These are phyloP conservation scores for Gallirallus australis DNA, from an alignment of 2,797 vertebrate species.

Conservation along the genomic window DNA sequence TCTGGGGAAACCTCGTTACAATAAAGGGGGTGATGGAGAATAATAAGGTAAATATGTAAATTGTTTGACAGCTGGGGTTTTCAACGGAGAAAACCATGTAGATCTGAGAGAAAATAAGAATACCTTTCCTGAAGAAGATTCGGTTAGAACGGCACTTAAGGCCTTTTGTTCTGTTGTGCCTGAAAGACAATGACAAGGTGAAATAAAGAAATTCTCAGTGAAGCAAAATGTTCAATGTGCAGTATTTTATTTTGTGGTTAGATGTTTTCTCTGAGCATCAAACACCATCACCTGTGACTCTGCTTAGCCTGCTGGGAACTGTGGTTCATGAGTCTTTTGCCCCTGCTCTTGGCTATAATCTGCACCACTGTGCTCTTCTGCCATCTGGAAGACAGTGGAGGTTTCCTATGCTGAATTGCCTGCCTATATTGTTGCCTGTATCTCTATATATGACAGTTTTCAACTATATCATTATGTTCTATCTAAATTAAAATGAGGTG, in stretches of 20 bases:
- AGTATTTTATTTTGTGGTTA: neutral
- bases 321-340: neutral
- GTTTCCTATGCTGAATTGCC: neutral
- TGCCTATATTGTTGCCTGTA: neutral
- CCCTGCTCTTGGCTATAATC: neutral
- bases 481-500: constrained; percentile 48
- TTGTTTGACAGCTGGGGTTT: neutral
- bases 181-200: neutral
- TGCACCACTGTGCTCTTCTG: neutral
- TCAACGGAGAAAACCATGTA: neutral
- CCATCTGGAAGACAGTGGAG: neutral
- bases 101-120: neutral
- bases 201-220: neutral
- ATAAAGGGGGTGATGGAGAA: neutral
- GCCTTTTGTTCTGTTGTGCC: neutral
- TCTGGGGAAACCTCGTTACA: neutral
- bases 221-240: neutral
- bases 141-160: neutral
- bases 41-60: neutral
- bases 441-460: neutral
- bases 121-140: neutral
- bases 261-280: neutral
- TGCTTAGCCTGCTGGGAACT: neutral
- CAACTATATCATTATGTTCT: neutral
- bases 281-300: neutral